Conservation (phyloP, 2,888 invertebrate genomes). For the Tholera decimalis region DNA sequence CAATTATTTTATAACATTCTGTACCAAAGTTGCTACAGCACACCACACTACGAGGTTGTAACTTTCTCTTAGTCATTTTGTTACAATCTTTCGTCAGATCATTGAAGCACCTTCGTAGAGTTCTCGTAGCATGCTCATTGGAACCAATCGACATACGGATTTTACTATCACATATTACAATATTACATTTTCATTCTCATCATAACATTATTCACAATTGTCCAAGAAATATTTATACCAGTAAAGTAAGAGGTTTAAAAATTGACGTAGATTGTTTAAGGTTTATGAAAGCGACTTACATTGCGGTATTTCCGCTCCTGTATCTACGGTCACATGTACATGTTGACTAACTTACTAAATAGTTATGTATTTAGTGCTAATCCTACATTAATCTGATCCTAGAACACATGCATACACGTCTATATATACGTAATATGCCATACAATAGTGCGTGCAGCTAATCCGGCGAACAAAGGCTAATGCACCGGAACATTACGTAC, state of each 20-base stretch:
- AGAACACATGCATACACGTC: neutral
- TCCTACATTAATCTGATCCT: neutral
- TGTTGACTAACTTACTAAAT: neutral
- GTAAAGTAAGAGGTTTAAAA: no score
- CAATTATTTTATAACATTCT: neutral
- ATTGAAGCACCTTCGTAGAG: neutral
- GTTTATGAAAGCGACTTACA: neutral
- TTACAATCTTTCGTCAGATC: no score
- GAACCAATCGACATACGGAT: no score
- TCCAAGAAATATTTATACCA: no score
- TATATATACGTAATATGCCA: neutral
- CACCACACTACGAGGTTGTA: neutral
- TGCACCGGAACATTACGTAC: slow-evolving; percentile 51
- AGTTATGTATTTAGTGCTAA: neutral
- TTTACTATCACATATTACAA: no score
- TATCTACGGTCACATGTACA: neutral
- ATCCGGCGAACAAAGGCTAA: slow-evolving; percentile 64
- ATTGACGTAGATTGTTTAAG: no score
- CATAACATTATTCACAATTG: no score
- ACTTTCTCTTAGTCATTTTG: no score
- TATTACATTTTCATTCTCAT: no score
- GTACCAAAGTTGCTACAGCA: neutral
- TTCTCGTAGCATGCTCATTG: neutral
- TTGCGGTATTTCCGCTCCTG: neutral
- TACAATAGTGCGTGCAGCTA: slow-evolving; percentile 42